Base-by-base conservation (phyloP, 2,888 invertebrate genomes). In the Encarsia formosa region DNA sequence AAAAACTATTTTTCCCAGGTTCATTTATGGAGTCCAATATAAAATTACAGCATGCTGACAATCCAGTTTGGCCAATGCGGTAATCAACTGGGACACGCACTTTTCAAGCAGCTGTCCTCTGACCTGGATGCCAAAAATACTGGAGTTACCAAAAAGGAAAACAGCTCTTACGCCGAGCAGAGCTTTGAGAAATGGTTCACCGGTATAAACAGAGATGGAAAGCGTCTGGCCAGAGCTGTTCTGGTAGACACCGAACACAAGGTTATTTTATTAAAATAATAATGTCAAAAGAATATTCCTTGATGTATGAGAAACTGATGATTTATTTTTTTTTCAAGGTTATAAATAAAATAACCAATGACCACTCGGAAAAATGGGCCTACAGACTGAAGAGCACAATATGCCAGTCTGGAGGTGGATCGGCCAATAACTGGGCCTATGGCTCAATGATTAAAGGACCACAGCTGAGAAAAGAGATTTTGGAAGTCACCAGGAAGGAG, bases 51-150 rank as follows among this genome's bases (percentile, higher is more conserved):
- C 45, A 71, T 78, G 65, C 62, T 79, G 31, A 75, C 76, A 13
- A 54, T 79, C 51, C 78, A 79, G 63, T 78, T 77, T 58, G 80
- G 80, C 9, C 79, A 80, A 61, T 79, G 79, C 62, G 80, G 80
- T 26, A 80, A 78, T 69, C 79, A 80, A 66, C 62, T 79, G 40
- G 78, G 78, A 3, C 70, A 75, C 51, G 65, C 71, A 15, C 65
- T 80, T 19, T 78, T 75, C 60, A 65, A 70, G 18, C 73, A 70
- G 48, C 57, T 79, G 50, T 68, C 70, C 23, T 63, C 69, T 18
- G 79, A 80, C 59, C 62, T 76, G 16, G 62, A 63, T 26, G 60
- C 66, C 6, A 42, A 53, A 16, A 66, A 63, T 51, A 62, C 64
- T 15, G 66, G 63, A 13, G 61, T 70, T 13, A 59, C 64, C 4